Conservation (phyloP, 2,113 vertebrate species). For the Colossoma macropomum region DNA sequence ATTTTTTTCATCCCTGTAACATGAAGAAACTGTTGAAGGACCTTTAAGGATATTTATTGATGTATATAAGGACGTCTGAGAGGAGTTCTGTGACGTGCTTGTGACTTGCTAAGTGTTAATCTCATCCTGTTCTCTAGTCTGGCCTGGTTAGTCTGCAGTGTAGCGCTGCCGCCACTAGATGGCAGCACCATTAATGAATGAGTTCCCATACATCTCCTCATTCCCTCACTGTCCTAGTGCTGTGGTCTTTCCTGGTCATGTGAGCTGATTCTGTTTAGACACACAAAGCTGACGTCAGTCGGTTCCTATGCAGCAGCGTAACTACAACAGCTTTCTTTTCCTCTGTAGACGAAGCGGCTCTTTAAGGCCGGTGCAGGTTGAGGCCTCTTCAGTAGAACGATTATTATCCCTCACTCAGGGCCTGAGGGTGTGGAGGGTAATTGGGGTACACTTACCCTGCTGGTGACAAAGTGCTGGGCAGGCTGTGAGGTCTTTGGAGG, state of each 20-base stretch:
- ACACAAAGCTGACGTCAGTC: not conserved
- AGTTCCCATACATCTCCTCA: not conserved
- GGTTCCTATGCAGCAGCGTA: not conserved
- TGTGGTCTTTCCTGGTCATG: not conserved
- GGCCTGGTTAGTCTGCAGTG: constrained; percentile 5
- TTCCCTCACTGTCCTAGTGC: not conserved
- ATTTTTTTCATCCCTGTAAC: not conserved
- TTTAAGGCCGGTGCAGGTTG: too few relatives aligned
- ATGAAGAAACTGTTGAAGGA: constrained; percentile 3
- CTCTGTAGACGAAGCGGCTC: not conserved
- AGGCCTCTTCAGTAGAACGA: not conserved
- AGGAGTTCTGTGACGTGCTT: not conserved
- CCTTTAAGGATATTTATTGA: constrained; percentile 35
- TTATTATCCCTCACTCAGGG: not conserved
- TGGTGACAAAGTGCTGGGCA: not conserved
- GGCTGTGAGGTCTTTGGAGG: not conserved
- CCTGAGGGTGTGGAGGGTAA: not conserved
- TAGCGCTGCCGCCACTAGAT: constrained; percentile 71
- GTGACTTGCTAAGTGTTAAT: not conserved
- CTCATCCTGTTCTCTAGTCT: not conserved
- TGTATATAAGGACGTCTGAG: not conserved
- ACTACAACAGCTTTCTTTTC: not conserved
- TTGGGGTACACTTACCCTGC: not conserved
- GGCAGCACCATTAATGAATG: constrained; percentile 68
- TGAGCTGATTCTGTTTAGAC: not conserved